phyloP scores from a whole-genome alignment of 2,797 vertebrate genomes.

The Poeciliopsis turneri region DNA sequence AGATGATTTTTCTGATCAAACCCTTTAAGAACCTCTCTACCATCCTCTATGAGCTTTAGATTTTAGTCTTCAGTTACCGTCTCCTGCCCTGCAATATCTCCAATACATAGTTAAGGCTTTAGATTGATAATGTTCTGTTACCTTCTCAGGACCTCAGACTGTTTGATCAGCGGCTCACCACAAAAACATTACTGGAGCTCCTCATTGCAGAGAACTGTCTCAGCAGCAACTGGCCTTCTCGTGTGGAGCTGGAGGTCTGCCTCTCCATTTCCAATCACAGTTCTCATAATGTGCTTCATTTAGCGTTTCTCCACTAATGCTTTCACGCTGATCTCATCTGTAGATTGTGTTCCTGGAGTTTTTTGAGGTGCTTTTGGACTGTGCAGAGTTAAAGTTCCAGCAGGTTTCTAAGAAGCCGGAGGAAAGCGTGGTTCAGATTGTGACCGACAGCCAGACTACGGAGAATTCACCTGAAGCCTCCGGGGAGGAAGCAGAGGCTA shows the following conservation, averaged over 20 bases:
- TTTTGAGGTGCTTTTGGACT: constrained; percentile 89
- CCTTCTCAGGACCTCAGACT: constrained; percentile 84
- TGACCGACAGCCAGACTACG: neutral
- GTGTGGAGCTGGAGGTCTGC: constrained; percentile 85
- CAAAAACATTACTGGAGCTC: constrained; percentile 79
- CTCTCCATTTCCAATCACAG: neutral
- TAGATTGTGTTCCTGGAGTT: constrained; percentile 95
- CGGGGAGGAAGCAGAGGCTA: neutral
- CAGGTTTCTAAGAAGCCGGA: constrained; percentile 3
- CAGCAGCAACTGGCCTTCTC: constrained; percentile 42
- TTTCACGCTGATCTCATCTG: neutral
- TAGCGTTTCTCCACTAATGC: too few relatives aligned
- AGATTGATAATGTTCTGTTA: neutral
- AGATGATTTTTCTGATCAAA: too few relatives aligned
- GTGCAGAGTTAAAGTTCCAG: constrained; percentile 75
- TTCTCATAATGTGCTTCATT: neutral
- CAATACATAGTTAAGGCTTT: neutral
- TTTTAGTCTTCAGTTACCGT: neutral
- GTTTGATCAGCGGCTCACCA: constrained; percentile 81
- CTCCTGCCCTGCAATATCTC: neutral
- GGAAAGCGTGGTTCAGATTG: neutral
- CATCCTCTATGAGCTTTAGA: too few relatives aligned
- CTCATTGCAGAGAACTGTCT: constrained; percentile 78
- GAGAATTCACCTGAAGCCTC: neutral
- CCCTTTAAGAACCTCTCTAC: too few relatives aligned